Evolutionary conservation across 30 jellyfish, hydroid and myxozoan genomes (phyloP), one percentile per base, ranked within the genome.

Genomic region (Sanderia malayensis): DNA sequence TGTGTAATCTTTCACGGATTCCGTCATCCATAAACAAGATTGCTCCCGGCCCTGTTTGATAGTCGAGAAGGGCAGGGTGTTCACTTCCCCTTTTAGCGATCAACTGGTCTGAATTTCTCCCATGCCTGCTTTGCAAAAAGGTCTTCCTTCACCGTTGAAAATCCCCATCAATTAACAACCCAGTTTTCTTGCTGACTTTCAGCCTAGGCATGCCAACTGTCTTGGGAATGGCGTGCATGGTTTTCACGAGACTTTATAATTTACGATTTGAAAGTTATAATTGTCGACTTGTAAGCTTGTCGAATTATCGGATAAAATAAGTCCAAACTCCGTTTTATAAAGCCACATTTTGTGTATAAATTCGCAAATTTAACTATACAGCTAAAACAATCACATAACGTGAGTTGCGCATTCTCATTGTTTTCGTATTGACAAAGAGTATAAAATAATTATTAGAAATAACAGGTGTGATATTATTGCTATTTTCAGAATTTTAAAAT

Each of bases 51-150:
- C 53, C 80, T 34, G 65, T 73, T 63, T 78, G 89, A 65, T 2
- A 13, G 67, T 33, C 33, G 67, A 23, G 71, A 52, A 31, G 19
- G 31, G 53, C 32, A 66, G 71, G 89, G 89, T 61, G 89, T 67
- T 27, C 29, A 78, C 82, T 78, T 78, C 89, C 89, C 70, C 21
- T 63, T 34, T 49, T 31, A 22, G 4, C 17, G 53, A 62, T 30
- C 53, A 62, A 21, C 74, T 25, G 37, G n/a, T n/a, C 74, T 62
- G 74, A 62, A 21, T 0, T 62, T 31, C 37, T 0, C 55, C 6
- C 13, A 4, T 37, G 10, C 52, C 13, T 37, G 52, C 52, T 37
- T n/a, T n/a, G n/a, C n/a, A n/a, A n/a, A n/a, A n/a, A n/a, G n/a
- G n/a, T n/a, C 52, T 4, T 37, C 52, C 13, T 37, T 37, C 52